Base-by-base conservation (phyloP, 2,797 vertebrate genomes). In the Galago senegalensis region DNA sequence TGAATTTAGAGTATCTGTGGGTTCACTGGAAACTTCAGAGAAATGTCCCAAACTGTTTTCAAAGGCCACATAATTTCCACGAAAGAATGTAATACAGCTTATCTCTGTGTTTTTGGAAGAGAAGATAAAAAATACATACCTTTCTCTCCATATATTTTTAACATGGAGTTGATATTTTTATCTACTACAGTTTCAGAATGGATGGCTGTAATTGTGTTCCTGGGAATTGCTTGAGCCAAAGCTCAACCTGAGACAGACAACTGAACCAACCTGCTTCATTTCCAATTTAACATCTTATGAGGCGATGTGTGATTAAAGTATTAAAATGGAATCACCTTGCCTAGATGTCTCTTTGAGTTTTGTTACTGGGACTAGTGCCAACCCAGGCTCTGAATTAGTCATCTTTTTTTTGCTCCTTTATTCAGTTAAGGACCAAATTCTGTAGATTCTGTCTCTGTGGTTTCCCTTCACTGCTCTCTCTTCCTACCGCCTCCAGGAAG, bases 91-190 rank as follows among this genome's bases (percentile, higher is more conserved):
- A 18, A 73, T 49, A 88, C 43, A 10, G 25, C 53, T 80, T 80
- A 88, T 72, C 23, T n/a, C 63, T 40, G 11, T 34, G 20, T 27
- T 81, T 96, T 95, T 77, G 11, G 14, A 94, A 83, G 79, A 82
- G 25, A 70, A 75, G 29, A 29, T 65, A 60, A 40, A 87, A 75
- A 67, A 18, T 31, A 79, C 43, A 56, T 46, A 46, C 3, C 13
- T 58, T 56, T 79, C 1, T 56, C 20, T 23, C 3, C 31, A 23
- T n/a, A 14, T 65, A 21, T 85, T 67, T 79, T 88, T 81, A 73
- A 91, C 29, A 61, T 21, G 34, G 23, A 58, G 76, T 63, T n/a
- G 77, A 90, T 76, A 75, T 43, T 34, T 53, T 53, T 84, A 46
- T 34, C 17, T 70, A 40, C n/a, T 53, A 80, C 3, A 13, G 31